These are phyloP conservation scores for Neotoxoptera formosana DNA, from an alignment of 1,140 invertebrate species.

Conservation along the genomic window DNA sequence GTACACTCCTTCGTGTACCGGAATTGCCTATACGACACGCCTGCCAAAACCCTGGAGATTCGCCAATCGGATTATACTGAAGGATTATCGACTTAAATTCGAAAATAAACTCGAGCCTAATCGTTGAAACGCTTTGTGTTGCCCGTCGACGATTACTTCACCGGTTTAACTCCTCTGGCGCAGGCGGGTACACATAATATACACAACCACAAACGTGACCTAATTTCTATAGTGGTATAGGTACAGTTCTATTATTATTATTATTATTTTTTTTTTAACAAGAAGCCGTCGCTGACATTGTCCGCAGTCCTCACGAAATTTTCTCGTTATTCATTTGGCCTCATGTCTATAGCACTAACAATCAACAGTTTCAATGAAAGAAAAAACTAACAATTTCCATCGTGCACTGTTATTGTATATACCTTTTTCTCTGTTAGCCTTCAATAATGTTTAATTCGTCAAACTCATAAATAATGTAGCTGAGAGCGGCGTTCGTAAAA, in stretches of 20 bases:
- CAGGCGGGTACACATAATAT: not conserved
- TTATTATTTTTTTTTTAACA: slow-evolving; percentile 9
- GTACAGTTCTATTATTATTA: slow-evolving; percentile 24
- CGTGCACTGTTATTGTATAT: slow-evolving; percentile 24
- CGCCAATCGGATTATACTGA: not conserved
- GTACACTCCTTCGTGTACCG: slow-evolving; percentile 16
- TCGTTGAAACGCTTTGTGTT: not conserved
- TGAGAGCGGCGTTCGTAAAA: slow-evolving; percentile 5
- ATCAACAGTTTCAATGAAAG: slow-evolving; percentile 22
- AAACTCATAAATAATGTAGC: slow-evolving; percentile 7
- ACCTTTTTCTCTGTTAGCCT: not conserved
- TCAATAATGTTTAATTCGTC: slow-evolving; percentile 16
- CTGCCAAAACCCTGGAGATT: slow-evolving; percentile 6
- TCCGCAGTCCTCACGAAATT: slow-evolving; percentile 51
- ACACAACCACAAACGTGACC: slow-evolving; percentile 2
- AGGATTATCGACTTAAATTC: too few relatives aligned
- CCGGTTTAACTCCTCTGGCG: not conserved
- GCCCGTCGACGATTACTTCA: not conserved
- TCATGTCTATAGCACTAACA: slow-evolving; percentile 17
- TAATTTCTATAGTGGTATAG: slow-evolving; percentile 16
- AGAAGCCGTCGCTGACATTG: slow-evolving; percentile 41
- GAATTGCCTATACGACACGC: slow-evolving; percentile 51
- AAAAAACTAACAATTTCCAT: slow-evolving; percentile 41
- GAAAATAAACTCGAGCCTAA: not conserved
- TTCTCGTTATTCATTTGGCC: slow-evolving; percentile 39